Base-by-base conservation (phyloP, 2,797 vertebrate genomes). In the Tenualosa thibaudeaui region DNA sequence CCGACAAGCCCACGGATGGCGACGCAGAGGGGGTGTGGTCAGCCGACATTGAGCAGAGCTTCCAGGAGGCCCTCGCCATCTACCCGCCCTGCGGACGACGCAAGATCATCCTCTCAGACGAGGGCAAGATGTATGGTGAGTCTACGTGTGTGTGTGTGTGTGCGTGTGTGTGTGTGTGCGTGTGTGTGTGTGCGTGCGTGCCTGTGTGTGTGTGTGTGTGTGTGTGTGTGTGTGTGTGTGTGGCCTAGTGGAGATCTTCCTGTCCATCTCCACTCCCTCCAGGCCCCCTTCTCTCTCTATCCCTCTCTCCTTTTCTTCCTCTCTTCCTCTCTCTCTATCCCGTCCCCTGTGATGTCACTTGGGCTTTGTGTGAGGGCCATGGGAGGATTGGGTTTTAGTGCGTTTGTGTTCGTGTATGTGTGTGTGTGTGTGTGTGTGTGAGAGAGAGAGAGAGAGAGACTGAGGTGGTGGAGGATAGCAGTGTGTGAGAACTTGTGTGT, bases 51-150 rank as follows among this genome's bases (percentile, higher is more conserved):
- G 98, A 99, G 88, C 98, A 99, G 96, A 99, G 98, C 96, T 99
- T 99, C 93, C 98, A 99, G 94, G 98, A 99, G 94, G 98, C 98
- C 82, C 94, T 99, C 92, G 98, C 98, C 90, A 99, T 99, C 93
- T 99, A 99, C 93, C 98, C 98, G 81, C 98, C 98, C 0, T 99
- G 98, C 92, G 98, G 98, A 86, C 97, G 98, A 91, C 96, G 98
- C 93, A 99, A 99, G 96, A 99, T 99, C 95, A 99, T 99, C 94
- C 96, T 99, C 88, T 99, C 98, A 46, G 98, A 99, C 84, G 98
- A 99, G 95, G 98, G 98, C 92, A 99, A 99, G 96, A 99, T 99
- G 98, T 99, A 99, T 95, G 98, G 98, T 99, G 95, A 98, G 98
- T 97, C 31, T 15, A 10, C 1, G 2, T 82, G 53, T 37, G 15